A percentile compares a stretch with the other conserved stretches of the same genome.
Evolutionary conservation across 2,888 invertebrate species (phyloP).

Genomic region (Unio delphinus): DNA sequence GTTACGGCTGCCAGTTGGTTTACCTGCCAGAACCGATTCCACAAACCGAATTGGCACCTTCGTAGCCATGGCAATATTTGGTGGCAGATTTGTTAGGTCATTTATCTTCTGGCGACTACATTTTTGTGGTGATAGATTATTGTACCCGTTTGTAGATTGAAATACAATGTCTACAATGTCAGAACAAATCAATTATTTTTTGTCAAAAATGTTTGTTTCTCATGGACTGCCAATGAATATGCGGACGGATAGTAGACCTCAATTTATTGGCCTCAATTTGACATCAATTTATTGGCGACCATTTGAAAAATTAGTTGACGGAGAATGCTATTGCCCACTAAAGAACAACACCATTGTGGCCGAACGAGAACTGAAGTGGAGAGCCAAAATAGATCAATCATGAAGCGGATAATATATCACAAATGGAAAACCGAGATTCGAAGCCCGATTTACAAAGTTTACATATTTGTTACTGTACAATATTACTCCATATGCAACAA

Average conservation of each 20-base stretch:
- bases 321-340: conserved; percentile 22
- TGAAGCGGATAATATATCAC: conserved; percentile 29
- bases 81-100: conserved; percentile 37
- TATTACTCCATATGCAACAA: conserved; percentile 26
- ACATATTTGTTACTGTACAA: conserved; percentile 25
- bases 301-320: conserved; percentile 19
- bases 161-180: conserved; percentile 24
- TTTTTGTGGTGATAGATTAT: conserved; percentile 33
- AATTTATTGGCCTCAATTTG: conserved; percentile 25
- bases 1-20: conserved; percentile 33
- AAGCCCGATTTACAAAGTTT: conserved; percentile 12
- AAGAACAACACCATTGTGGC: conserved; percentile 30
- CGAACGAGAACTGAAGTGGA: conserved; percentile 32
- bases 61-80: conserved; percentile 34
- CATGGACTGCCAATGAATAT: conserved; percentile 34
- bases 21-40: conserved; percentile 19
- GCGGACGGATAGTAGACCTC: conserved; percentile 34
- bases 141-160: conserved; percentile 31
- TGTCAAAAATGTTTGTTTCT: conserved; percentile 19
- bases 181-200: conserved; percentile 18
- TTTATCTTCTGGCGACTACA: conserved; percentile 24
- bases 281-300: conserved; percentile 23
- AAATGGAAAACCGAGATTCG: conserved; percentile 21
- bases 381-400: conserved; percentile 24
- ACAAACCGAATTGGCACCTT: conserved; percentile 17